A percentile compares a stretch with the other conserved stretches of the same genome.
Conservation (phyloP, 2,888 invertebrate species). For the Brachypterus glaber region DNA sequence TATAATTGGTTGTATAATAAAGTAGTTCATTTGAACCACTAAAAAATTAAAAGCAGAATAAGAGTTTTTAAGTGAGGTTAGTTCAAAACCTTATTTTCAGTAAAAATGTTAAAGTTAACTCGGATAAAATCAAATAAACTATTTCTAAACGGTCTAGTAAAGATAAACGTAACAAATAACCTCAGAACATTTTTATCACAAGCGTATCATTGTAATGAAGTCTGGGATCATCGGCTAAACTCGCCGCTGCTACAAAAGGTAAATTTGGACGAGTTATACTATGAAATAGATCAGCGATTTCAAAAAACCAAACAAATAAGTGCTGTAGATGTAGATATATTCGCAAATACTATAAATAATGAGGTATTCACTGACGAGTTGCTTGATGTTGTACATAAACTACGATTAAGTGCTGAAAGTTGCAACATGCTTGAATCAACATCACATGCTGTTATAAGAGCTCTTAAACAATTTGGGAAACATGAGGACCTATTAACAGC, state of each 20-base stretch:
- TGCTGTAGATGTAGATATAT: conserved; percentile 76
- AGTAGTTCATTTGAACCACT: no score
- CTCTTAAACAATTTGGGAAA: conserved; percentile 46
- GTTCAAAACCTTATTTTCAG: no score
- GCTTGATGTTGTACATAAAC: conserved; percentile 58
- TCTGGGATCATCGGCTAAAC: conserved; percentile 57
- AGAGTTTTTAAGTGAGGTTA: no score
- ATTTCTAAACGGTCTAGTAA: no score
- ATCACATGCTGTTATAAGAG: conserved; percentile 66
- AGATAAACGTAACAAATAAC: no score
- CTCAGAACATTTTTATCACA: conserved; percentile 59
- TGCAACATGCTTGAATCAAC: conserved; percentile 68
- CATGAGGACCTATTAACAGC: conserved; percentile 59
- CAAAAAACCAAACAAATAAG: conserved; percentile 53
- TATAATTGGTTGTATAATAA: no score
- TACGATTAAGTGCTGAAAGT: conserved; percentile 64
- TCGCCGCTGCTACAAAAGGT: conserved; percentile 52
- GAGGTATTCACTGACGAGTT: conserved; percentile 57
- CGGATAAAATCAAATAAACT: no score
- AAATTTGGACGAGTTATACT: conserved; percentile 58
- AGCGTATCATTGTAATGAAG: conserved; percentile 60
- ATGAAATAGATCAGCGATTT: conserved; percentile 59
- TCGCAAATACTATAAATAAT: conserved; percentile 58
- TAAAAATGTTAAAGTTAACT: no score
- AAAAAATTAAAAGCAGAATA: no score